Evolutionary conservation across 2,888 invertebrate species (phyloP).

Genomic region (Bhutanitis thaidina): DNA sequence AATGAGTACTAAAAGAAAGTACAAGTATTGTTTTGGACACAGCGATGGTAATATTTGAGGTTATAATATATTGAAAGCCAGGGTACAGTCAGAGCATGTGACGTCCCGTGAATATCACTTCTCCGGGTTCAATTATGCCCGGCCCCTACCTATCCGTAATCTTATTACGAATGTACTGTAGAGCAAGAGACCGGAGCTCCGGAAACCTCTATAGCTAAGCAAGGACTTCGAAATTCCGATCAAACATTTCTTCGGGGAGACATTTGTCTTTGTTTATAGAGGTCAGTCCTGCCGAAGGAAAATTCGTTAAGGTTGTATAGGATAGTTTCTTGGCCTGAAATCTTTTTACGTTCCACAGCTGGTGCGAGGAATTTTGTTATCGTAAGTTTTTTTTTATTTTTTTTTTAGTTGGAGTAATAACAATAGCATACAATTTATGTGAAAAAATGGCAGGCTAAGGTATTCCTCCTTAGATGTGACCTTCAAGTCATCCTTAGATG

Average conservation of each 20-base stretch:
- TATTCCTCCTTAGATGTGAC: too few relatives aligned
- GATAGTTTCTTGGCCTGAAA: slow-evolving; percentile 2
- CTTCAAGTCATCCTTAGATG: too few relatives aligned
- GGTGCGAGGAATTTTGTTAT: not conserved
- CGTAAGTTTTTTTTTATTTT: too few relatives aligned
- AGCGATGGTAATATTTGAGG: not conserved
- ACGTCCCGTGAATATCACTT: slow-evolving; percentile 21
- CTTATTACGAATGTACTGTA: slow-evolving; percentile 5
- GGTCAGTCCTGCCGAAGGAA: slow-evolving; percentile 4
- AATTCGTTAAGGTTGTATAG: not conserved
- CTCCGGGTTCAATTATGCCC: slow-evolving; percentile 20
- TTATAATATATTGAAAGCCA: not conserved
- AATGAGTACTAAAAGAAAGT: too few relatives aligned
- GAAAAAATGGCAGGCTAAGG: too few relatives aligned
- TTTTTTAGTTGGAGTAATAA: too few relatives aligned
- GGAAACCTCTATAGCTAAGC: not conserved
- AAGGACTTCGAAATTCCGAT: slow-evolving; percentile 10
- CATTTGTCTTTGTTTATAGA: slow-evolving; percentile 17
- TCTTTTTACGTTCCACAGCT: not conserved
- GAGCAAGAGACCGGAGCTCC: not conserved
- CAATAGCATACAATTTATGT: too few relatives aligned
- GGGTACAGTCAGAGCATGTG: not conserved
- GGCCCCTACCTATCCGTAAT: slow-evolving; percentile 2
- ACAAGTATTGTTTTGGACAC: too few relatives aligned
- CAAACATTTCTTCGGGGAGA: slow-evolving; percentile 12